Evolutionary conservation across 2,888 invertebrate species (phyloP).

Genomic region (Cheilosia grossa): DNA sequence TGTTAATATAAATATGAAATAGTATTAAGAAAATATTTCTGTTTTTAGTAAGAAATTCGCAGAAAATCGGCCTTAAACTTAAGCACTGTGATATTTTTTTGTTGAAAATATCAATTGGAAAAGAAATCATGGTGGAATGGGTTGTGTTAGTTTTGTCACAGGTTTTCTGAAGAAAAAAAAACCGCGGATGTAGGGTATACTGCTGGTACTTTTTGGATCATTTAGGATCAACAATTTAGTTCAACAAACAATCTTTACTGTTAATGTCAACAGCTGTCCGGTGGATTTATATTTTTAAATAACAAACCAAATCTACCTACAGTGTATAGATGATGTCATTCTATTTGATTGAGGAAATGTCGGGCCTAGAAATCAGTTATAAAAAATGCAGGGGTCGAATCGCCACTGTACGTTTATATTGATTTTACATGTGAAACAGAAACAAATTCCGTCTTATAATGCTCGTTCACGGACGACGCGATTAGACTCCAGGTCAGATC

Average conservation of each 20-base stretch:
- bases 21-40: slow-evolving; percentile 22
- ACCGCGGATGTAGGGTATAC: no score
- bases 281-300: no score
- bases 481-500: no score
- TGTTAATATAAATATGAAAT: slow-evolving; percentile 29
- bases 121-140: neutral
- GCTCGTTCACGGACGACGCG: no score
- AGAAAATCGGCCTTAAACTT: slow-evolving; percentile 26
- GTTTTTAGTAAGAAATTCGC: neutral
- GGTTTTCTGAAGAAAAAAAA: neutral
- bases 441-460: no score
- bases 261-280: no score
- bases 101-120: slow-evolving; percentile 38
- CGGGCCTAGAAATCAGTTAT: slow-evolving; percentile 1
- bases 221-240: neutral
- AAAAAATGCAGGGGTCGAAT: neutral
- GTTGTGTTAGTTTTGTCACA: neutral
- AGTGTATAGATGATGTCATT: neutral
- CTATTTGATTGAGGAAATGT: neutral
- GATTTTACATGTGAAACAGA: no score
- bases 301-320: neutral
- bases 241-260: no score
- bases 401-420: no score
- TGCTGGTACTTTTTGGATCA: neutral
- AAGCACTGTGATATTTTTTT: slow-evolving; percentile 43